Conservation (phyloP, 2,113 vertebrate species). For the Hiodon tergisus region DNA sequence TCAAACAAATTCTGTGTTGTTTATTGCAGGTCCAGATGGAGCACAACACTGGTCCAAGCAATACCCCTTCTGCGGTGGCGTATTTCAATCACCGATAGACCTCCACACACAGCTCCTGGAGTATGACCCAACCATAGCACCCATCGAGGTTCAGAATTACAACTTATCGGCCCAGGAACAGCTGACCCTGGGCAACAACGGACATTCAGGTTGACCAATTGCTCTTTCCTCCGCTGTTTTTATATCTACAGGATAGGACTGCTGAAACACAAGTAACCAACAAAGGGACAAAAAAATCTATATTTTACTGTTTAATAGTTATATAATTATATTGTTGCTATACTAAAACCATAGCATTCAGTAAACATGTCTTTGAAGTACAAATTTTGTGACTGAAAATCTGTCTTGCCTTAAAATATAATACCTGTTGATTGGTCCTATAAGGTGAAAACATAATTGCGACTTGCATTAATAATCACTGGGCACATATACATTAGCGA, state of each 20-base stretch:
- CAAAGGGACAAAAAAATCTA: too few relatives aligned
- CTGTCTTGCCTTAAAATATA: too few relatives aligned
- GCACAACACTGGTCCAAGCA: slow-evolving; percentile 71
- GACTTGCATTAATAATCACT: background rate
- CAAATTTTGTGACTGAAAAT: too few relatives aligned
- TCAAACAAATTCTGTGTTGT: background rate
- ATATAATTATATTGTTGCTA: too few relatives aligned
- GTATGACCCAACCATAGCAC: slow-evolving; percentile 71
- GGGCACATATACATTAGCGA: background rate
- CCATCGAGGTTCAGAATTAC: slow-evolving; percentile 79
- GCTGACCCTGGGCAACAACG: slow-evolving; percentile 83
- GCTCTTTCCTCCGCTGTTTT: background rate
- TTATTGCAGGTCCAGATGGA: slow-evolving; percentile 70
- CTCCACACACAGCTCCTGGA: slow-evolving; percentile 73
- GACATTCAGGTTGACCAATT: slow-evolving; percentile 77
- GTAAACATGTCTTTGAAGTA: too few relatives aligned
- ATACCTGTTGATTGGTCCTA: too few relatives aligned
- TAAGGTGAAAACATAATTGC: too few relatives aligned
- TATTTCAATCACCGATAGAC: slow-evolving; percentile 86
- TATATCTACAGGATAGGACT: too few relatives aligned
- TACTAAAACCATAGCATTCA: too few relatives aligned
- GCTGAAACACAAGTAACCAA: too few relatives aligned
- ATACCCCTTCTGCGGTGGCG: slow-evolving; percentile 80
- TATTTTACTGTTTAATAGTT: too few relatives aligned
- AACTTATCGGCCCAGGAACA: slow-evolving; percentile 60